phyloP scores from a whole-genome alignment of 2,888 invertebrate genomes.

The Ellobium chinense region DNA sequence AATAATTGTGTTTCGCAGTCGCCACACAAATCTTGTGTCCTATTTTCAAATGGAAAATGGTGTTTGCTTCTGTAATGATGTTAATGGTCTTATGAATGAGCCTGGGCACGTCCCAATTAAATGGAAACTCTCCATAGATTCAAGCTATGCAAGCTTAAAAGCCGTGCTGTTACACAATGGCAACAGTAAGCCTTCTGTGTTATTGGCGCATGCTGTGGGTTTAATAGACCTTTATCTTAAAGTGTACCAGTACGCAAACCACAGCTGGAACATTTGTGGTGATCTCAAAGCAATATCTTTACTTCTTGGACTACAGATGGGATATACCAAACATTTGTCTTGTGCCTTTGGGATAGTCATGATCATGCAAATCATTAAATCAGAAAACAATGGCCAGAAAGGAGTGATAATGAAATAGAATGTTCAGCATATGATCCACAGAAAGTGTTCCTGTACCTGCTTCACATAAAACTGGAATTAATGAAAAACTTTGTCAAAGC shows the following conservation, averaged over 20 bases:
- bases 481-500: neutral
- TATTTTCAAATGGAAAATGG: neutral
- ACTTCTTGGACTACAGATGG: neutral
- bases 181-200: neutral
- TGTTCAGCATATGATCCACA: neutral
- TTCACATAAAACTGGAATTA: neutral
- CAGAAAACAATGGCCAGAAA: neutral
- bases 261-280: neutral
- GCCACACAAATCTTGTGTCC: neutral
- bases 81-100: neutral
- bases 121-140: neutral
- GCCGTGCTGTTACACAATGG: neutral
- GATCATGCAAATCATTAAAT: neutral
- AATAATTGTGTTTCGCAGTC: neutral
- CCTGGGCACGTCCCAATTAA: neutral
- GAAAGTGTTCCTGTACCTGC: neutral
- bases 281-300: neutral
- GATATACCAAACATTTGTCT: neutral
- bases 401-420: neutral
- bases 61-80: neutral
- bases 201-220: neutral
- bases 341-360: neutral
- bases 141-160: neutral
- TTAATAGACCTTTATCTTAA: neutral
- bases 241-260: neutral